Base-by-base conservation (phyloP, 53 echinoderm and acorn worm genomes). In the Arbacia lixula region DNA sequence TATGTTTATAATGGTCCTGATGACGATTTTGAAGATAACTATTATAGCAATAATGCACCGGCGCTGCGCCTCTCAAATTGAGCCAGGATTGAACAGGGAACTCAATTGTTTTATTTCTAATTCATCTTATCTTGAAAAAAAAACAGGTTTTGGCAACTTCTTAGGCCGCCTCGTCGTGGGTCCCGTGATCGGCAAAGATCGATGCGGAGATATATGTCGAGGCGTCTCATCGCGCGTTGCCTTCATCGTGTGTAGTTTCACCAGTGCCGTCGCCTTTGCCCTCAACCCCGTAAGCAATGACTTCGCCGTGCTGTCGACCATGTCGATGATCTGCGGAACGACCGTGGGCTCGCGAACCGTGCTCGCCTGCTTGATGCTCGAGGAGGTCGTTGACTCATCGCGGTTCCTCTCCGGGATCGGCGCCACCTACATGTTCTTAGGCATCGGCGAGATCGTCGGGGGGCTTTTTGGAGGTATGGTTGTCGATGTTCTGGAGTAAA, bases 381-480 rank as follows among this genome's bases (percentile, higher is more conserved):
- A 66, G 38, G 66, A 66, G 20, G 21, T 66, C 38, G 66, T n/a
- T n/a, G 66, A 66, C 4, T 36, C 35, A 1, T 66, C 66, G 24
- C 35, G 66, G 36, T 66, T 66, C 20, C 5, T 38, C 37, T 34
- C 66, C 21, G 66, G 66, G 66, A 38, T 38, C 32, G 66, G 36
- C 38, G 36, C 38, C 30, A 31, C 38, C 10, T 66, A 38, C 21
- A 8, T 66, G 6, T 66, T 66, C 17, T 10, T 66, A 0, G 66
- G 66, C 9, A 5, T 66, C 22, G 66, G 66, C 21, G 66, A 66
- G 38, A 66, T 66, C 36, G 6, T 37, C 5, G 66, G 66, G 2
- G 66, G 66, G 8, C 38, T 66, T 9, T 66, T 66, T 9, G 66
- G 36, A n/a, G 66, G 66, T 66, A 22, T 21, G n/a, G n/a, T n/a